Conservation (phyloP, 2,113 vertebrate genomes). For the Ornithorhynchus anatinus region DNA sequence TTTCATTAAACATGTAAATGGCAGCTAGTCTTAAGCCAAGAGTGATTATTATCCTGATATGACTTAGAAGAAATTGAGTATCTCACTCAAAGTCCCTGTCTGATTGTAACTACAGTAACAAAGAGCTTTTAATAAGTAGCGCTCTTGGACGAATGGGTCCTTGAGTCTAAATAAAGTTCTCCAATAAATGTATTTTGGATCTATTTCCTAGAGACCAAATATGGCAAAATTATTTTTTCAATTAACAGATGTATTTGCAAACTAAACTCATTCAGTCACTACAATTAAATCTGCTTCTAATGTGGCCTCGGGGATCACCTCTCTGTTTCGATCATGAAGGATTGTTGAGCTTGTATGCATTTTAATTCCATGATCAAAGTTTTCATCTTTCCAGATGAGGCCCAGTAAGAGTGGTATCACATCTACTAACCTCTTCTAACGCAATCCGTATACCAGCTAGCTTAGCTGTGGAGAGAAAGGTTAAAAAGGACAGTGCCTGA, state of each 20-base stretch:
- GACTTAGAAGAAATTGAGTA: conserved; percentile 74
- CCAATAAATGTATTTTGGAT: conserved; percentile 67
- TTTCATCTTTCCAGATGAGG: conserved; percentile 8
- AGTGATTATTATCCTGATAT: conserved; percentile 77
- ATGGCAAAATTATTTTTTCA: conserved; percentile 61
- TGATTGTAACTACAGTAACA: conserved; percentile 72
- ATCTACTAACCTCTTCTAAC: neutral
- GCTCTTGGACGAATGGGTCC: conserved; percentile 68
- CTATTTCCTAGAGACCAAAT: conserved; percentile 62
- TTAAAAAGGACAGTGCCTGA: conserved; percentile 20
- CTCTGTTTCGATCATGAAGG: conserved; percentile 12
- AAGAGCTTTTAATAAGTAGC: conserved; percentile 71
- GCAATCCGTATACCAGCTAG: neutral
- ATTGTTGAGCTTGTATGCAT: neutral
- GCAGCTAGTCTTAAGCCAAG: conserved; percentile 72
- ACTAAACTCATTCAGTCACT: conserved; percentile 37
- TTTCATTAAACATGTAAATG: conserved; percentile 79
- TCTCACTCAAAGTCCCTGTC: conserved; percentile 67
- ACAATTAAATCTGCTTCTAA: conserved; percentile 26
- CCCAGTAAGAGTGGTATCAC: neutral
- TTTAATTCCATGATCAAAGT: neutral
- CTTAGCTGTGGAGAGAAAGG: neutral
- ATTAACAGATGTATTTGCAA: conserved; percentile 70
- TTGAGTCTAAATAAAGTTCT: conserved; percentile 64
- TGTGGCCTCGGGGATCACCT: conserved; percentile 12